Base-by-base conservation (phyloP, 2,113 vertebrate genomes). In the Oncorhynchus keta region DNA sequence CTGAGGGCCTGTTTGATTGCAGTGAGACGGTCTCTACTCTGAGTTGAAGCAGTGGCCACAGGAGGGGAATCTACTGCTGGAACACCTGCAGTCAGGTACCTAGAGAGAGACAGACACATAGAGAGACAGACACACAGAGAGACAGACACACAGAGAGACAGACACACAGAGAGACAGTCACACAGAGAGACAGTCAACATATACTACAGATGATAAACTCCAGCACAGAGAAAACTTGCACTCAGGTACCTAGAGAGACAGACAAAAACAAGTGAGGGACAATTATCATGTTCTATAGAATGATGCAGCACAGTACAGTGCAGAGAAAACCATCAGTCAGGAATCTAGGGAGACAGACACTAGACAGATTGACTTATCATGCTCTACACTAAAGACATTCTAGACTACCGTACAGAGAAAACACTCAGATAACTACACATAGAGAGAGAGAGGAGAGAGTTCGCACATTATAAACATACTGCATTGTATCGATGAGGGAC, bases 1-100 rank as follows among this genome's bases (percentile, higher is more conserved):
- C 90, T 89, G 70, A 99, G 84, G 73, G 97, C 95, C 84, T 97
- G 95, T 83, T 94, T 98, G 69, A 98, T 86, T 35, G 87, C 45
- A 0, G 84, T 24, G 30, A 97, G 90, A 78, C 90, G 94, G 72
- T 97, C 96, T 83, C 90, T 94, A 88, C 96, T 95, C 83, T 94
- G 91, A 64, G 92, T 75, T 18, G 85, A 94, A 51, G 93, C 89
- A 55, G 86, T 80, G 48, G 91, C 69, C 64, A 92, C 89, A 0
- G 24, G 82, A 72, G 82, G 79, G 18, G 62, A 78, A 1, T 95
- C 95, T 67, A 91, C 92, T 11, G 73, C 92, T 11, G 75, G 70
- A 35, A 28, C 95, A 97, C 88, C 97, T 98, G 13, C 45, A 26
- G 20, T 12, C 68, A 70, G 4, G 32, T 28, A 69, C 35, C 9